Conservation (phyloP, 2,888 invertebrate genomes). For the Gastrophysa polygoni region DNA sequence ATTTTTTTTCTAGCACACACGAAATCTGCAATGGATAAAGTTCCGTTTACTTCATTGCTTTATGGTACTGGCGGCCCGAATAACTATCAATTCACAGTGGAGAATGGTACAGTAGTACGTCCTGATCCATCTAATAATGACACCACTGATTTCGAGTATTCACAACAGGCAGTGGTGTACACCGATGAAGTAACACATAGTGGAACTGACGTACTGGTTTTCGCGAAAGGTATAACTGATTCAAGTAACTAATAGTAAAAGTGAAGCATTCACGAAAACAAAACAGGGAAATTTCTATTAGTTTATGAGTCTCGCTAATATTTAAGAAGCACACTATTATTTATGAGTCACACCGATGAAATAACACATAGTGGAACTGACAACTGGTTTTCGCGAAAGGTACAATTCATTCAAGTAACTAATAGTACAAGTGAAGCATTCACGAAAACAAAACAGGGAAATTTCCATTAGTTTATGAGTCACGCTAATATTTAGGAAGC, state of each 20-base stretch:
- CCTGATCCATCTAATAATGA: slow-evolving; percentile 67
- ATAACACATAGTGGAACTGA: slow-evolving; percentile 86
- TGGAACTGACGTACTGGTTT: slow-evolving; percentile 85
- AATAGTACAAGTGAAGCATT: no score
- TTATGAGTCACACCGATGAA: slow-evolving; percentile 72
- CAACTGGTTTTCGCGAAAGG: slow-evolving; percentile 81
- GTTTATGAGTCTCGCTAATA: no score
- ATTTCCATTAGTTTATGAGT: no score
- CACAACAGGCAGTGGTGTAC: slow-evolving; percentile 73
- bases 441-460: no score
- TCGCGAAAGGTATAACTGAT: slow-evolving; percentile 69
- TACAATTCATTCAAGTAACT: slow-evolving; percentile 50
- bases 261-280: no score
- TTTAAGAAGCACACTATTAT: no score
- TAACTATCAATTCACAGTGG: slow-evolving; percentile 64
- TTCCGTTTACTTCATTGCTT: slow-evolving; percentile 77
- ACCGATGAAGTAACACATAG: slow-evolving; percentile 80
- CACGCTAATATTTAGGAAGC: no score
- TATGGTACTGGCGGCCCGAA: slow-evolving; percentile 79
- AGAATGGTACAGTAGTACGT: slow-evolving; percentile 58
- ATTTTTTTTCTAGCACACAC: slow-evolving; percentile 46
- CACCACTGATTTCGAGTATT: slow-evolving; percentile 69
- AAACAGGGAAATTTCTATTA: no score
- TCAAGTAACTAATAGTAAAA: no score
- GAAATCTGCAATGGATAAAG: slow-evolving; percentile 65